Evolutionary conservation across 2,797 vertebrate species (phyloP).

Genomic region (Halcyon smyrnensis): DNA sequence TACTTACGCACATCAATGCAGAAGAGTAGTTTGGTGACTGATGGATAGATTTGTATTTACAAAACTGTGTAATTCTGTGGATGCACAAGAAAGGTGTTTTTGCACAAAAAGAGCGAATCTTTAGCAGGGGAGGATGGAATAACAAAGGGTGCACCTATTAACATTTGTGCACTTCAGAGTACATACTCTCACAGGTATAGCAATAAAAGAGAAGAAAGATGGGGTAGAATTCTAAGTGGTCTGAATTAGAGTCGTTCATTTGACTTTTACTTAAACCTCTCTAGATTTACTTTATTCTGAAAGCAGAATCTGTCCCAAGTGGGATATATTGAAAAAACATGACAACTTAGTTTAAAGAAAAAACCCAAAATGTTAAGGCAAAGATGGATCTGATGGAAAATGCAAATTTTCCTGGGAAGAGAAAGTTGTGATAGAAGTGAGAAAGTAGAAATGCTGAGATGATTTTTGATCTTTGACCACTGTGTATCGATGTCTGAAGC

Average conservation of each 20-base stretch:
- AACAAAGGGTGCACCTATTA: background rate
- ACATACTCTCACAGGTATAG: background rate
- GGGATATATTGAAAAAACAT: background rate
- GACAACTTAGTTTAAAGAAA: background rate
- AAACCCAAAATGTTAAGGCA: background rate
- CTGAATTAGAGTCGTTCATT: background rate
- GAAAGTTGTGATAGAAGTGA: background rate
- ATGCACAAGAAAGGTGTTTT: background rate
- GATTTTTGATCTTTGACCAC: background rate
- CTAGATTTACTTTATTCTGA: background rate
- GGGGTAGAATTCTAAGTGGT: background rate
- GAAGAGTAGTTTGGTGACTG: background rate
- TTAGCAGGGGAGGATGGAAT: background rate
- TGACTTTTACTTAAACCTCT: background rate
- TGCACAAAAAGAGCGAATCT: background rate
- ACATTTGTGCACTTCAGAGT: background rate
- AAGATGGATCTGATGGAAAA: background rate
- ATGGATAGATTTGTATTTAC: background rate
- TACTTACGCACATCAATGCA: background rate
- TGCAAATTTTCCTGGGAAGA: background rate
- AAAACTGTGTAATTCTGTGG: background rate
- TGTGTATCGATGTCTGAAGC: background rate
- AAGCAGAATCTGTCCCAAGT: background rate
- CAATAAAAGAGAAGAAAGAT: background rate
- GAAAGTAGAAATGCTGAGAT: background rate